A percentile compares a stretch with the other conserved stretches of the same genome.
These are phyloP conservation scores for Sorex araneus DNA, from an alignment of 2,113 vertebrate species.

Conservation along the genomic window DNA sequence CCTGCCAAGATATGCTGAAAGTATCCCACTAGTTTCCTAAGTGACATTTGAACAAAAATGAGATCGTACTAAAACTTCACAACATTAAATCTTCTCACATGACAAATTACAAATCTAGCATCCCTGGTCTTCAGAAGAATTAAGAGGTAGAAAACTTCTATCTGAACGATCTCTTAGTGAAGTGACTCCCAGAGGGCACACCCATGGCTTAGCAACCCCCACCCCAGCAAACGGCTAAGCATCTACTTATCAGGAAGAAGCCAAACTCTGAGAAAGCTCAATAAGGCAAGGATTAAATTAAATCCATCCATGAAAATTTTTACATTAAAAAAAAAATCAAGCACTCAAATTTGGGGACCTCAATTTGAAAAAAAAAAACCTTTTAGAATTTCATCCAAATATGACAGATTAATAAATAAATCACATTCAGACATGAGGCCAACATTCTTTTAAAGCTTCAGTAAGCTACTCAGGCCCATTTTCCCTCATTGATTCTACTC, in stretches of 20 bases:
- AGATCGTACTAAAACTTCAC: slow-evolving; percentile 32
- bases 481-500: slow-evolving; percentile 77
- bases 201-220: slow-evolving; percentile 45
- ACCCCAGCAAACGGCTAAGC: slow-evolving; percentile 67
- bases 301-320: slow-evolving; percentile 57
- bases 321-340: slow-evolving; percentile 52
- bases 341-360: slow-evolving; percentile 52
- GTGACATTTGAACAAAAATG: slow-evolving; percentile 54
- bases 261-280: slow-evolving; percentile 60
- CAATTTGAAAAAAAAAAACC: slow-evolving; percentile 63
- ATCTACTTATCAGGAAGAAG: slow-evolving; percentile 53
- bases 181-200: slow-evolving; percentile 68
- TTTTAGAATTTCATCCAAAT: slow-evolving; percentile 50
- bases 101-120: slow-evolving; percentile 68
- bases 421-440: slow-evolving; percentile 69
- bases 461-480: slow-evolving; percentile 79
- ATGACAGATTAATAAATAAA: slow-evolving; percentile 31
- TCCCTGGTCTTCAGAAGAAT: slow-evolving; percentile 82
- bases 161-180: slow-evolving; percentile 75
- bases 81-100: slow-evolving; percentile 64
- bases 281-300: slow-evolving; percentile 78
- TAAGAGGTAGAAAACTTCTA: slow-evolving; percentile 83
- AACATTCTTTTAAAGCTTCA: slow-evolving; percentile 84
- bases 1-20: slow-evolving; percentile 65
- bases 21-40: slow-evolving; percentile 16